A percentile compares a stretch with the other conserved stretches of the same genome.
phyloP scores from a whole-genome alignment of 2,113 vertebrate genomes.

The Plestiodon gilberti region DNA sequence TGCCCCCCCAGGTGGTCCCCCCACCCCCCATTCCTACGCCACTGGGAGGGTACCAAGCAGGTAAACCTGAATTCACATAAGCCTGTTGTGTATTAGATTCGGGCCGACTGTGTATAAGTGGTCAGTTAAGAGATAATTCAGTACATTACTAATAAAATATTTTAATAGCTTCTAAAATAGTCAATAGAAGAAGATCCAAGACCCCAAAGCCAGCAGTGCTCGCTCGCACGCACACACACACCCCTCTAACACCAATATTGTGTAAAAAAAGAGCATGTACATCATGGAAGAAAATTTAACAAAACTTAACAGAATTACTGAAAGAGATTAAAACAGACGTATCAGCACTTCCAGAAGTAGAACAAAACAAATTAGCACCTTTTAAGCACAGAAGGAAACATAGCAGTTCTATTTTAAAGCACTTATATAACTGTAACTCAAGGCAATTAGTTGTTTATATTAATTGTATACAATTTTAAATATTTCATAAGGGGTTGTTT shows the following conservation, averaged over 20 bases:
- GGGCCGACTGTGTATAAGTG: too few relatives aligned
- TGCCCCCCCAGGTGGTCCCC: too few relatives aligned
- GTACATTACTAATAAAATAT: too few relatives aligned
- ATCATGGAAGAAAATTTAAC: slow-evolving; percentile 27
- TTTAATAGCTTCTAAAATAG: neutral
- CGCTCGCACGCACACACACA: neutral
- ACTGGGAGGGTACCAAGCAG: too few relatives aligned
- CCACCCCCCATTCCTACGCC: too few relatives aligned
- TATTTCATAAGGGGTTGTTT: slow-evolving; percentile 52
- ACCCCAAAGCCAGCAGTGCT: neutral
- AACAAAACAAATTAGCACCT: slow-evolving; percentile 63
- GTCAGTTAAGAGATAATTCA: too few relatives aligned
- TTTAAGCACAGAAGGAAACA: slow-evolving; percentile 44
- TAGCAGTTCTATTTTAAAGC: slow-evolving; percentile 47
- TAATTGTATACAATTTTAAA: slow-evolving; percentile 59
- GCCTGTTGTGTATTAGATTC: too few relatives aligned
- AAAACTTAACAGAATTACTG: slow-evolving; percentile 2
- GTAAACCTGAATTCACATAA: too few relatives aligned
- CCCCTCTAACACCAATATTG: neutral
- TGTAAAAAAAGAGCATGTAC: neutral
- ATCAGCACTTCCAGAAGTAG: slow-evolving; percentile 57
- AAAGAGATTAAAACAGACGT: slow-evolving; percentile 43
- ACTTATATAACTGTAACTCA: slow-evolving; percentile 51
- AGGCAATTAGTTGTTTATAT: slow-evolving; percentile 42
- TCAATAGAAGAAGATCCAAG: neutral